These are phyloP conservation scores for Phenganax subtilis DNA, from an alignment of 92 coral and sea anemone species.

Conservation along the genomic window DNA sequence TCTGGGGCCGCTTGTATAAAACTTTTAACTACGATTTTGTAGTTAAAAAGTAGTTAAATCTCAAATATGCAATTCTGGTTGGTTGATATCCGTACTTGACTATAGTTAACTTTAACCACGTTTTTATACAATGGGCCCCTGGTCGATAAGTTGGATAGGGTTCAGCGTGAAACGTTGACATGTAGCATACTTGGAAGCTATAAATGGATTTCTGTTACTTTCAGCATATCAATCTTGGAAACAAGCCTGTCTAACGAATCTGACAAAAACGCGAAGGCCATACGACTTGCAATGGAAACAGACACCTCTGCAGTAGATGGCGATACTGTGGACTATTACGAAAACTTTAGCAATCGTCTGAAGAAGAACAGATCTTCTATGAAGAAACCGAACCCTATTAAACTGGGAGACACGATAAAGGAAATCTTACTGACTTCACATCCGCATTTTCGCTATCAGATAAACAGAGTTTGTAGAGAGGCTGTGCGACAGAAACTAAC, in stretches of 20 bases:
- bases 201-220: neutral
- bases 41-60: too few species aligned
- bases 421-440: constrained; percentile 60
- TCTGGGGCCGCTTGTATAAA: too few species aligned
- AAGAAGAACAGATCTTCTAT: constrained; percentile 70
- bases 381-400: constrained; percentile 71
- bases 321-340: constrained; percentile 73
- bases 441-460: constrained; percentile 91
- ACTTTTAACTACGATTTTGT: too few species aligned
- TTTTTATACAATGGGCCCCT: too few species aligned
- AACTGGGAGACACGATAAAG: constrained; percentile 63
- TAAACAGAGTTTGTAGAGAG: constrained; percentile 70
- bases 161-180: neutral
- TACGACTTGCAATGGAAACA: constrained; percentile 83
- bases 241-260: constrained; percentile 86
- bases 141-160: too few species aligned
- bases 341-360: constrained; percentile 65
- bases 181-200: neutral
- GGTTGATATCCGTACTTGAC: too few species aligned
- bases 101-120: too few species aligned
- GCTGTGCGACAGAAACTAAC: constrained; percentile 79
- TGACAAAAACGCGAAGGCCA: constrained; percentile 91
- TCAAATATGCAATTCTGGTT: too few species aligned
- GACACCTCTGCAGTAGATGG: constrained; percentile 57
- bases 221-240: constrained; percentile 72